Base-by-base conservation (phyloP, 2,888 invertebrate genomes). In the Zygaena filipendulae region DNA sequence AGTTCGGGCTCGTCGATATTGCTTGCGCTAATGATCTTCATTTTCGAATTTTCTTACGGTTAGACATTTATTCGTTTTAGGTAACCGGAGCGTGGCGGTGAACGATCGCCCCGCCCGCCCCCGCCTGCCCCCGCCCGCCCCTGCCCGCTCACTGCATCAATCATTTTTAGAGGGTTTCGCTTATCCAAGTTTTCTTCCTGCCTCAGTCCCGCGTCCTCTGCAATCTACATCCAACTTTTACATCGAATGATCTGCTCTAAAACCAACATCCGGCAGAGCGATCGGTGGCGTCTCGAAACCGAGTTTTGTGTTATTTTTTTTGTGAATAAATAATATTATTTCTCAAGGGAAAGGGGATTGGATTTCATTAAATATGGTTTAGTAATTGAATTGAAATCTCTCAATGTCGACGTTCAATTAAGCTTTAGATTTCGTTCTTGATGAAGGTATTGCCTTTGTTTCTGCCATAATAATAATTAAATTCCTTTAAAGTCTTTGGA, bases 321-420 rank as follows among this genome's bases (percentile, higher is more conserved):
- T 74, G 67, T 70, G 75, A 77, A 79, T 79, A 77, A 79, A 79
- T 77, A 77, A 77, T 77, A 79, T 79, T 77, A 75, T 79, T 75
- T 55, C 69, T 62, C 63, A 54, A 66, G 69, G 72, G 66, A 74
- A 77, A 74, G 69, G 70, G 75, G 79, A 79, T 79, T 77, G 75
- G 74, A 77, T 79, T 79, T 79, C 79, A 77, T 75, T 79, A 77
- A 79, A 79, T 79, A 75, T 79, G 79, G 72, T 74, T 77, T 79
- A 77, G 75, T 79, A 79, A 79, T 79, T 79, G 79, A 79, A 79
- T 79, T 79, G 79, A 79, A 79, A 79, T 79, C 79, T 79, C 70
- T 77, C 79, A 79, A 79, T 75, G 79, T 75, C 79, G 75, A 67
- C 68, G 61, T 79, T 74, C 75, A 79, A 79, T 79, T 77, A 74